Evolutionary conservation across 2,888 invertebrate genomes (phyloP).

Genomic region (Laothoe populi): DNA sequence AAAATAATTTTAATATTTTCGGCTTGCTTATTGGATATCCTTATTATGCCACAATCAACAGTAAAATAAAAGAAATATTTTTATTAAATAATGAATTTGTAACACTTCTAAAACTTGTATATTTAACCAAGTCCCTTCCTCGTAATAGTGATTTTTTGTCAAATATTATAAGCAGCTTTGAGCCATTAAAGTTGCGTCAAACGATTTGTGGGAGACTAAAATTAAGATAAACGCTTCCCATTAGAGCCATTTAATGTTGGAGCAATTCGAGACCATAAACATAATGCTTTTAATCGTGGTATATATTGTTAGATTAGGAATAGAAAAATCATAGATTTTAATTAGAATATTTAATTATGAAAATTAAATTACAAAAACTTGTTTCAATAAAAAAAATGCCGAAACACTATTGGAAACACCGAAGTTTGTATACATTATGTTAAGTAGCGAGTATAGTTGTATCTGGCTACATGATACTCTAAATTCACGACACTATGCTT

Average conservation of each 20-base stretch:
- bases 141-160: conserved; percentile 48
- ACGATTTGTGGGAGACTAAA: conserved; percentile 74
- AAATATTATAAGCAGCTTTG: conserved; percentile 46
- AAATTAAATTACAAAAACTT: too few relatives aligned
- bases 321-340: conserved; percentile 4
- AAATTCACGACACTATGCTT: too few relatives aligned
- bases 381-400: too few relatives aligned
- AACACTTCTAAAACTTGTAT: conserved; percentile 1
- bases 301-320: conserved; percentile 25
- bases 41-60: not conserved
- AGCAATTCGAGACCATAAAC: conserved; percentile 77
- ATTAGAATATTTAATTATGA: too few relatives aligned
- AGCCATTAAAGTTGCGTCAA: conserved; percentile 69
- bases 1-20: conserved; percentile 50
- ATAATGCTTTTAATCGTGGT: conserved; percentile 78
- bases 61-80: conserved; percentile 1
- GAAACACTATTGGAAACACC: too few relatives aligned
- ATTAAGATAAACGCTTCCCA: conserved; percentile 81
- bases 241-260: conserved; percentile 77
- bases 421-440: too few relatives aligned
- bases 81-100: not conserved
- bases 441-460: too few relatives aligned
- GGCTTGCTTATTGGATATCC: not conserved
- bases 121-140: not conserved
- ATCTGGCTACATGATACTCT: too few relatives aligned